Conservation (phyloP, 2,888 invertebrate species). For the Onthophagus sagittarius region DNA sequence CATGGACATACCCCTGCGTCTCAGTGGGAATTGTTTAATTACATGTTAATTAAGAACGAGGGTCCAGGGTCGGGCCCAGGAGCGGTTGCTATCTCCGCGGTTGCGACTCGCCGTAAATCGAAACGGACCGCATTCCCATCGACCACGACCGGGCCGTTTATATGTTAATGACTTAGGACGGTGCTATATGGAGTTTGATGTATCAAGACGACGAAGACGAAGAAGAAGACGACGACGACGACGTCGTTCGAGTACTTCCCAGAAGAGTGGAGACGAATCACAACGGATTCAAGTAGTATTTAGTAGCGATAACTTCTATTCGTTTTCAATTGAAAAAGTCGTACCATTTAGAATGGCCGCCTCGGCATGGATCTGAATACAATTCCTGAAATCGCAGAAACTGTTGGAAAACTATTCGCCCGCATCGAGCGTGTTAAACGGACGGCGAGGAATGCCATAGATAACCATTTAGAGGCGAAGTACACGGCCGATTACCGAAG, state of each 20-base stretch:
- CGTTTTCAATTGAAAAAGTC: neutral
- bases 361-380: constrained; percentile 8
- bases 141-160: constrained; percentile 38
- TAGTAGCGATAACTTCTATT: neutral
- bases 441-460: constrained; percentile 16
- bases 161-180: constrained; percentile 37
- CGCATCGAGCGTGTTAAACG: constrained; percentile 4
- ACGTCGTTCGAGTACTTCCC: neutral
- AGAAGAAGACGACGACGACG: neutral
- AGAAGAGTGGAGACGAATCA: constrained; percentile 16
- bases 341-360: neutral
- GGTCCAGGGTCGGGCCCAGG: constrained; percentile 29
- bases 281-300: no score
- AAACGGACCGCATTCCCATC: constrained; percentile 24
- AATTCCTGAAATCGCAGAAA: constrained; percentile 10
- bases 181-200: constrained; percentile 36
- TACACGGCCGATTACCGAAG: constrained; percentile 16
- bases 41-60: constrained; percentile 39
- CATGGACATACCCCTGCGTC: neutral
- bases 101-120: constrained; percentile 36
- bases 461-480: constrained; percentile 21
- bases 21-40: constrained; percentile 38
- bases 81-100: constrained; percentile 31
- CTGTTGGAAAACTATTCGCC: constrained; percentile 3
- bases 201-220: constrained; percentile 18